phyloP scores from a whole-genome alignment of 2,113 vertebrate species.

The Otus sunia region DNA sequence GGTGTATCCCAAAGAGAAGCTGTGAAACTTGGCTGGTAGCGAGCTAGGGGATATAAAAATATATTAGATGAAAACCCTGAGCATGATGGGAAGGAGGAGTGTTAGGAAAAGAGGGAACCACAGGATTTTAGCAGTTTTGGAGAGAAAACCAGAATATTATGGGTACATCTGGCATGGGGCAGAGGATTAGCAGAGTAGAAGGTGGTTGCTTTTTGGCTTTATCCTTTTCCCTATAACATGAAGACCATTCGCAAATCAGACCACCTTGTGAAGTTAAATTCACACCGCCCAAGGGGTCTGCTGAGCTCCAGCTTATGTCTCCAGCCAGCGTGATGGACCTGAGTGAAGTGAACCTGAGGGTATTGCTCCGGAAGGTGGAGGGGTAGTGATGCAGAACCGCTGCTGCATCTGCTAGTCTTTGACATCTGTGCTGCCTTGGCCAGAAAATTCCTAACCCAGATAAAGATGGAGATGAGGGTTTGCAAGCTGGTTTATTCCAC shows the following conservation, averaged over 20 bases:
- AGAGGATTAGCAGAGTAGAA: background rate
- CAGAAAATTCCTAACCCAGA: background rate
- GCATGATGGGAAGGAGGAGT: background rate
- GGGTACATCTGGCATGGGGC: background rate
- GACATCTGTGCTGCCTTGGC: background rate
- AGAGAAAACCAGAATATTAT: background rate
- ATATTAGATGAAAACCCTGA: background rate
- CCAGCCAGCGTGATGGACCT: background rate
- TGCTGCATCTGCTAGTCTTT: background rate
- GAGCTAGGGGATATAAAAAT: background rate
- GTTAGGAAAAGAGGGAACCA: background rate
- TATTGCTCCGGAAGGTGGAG: fast-evolving
- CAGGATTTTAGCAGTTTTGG: background rate
- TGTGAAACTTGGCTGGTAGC: background rate
- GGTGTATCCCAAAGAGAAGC: background rate
- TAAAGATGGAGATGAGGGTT: background rate
- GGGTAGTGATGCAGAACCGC: background rate
- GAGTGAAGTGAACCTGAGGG: background rate
- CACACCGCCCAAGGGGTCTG: background rate
- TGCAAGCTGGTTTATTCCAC: background rate
- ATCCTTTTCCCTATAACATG: fast-evolving
- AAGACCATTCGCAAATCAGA: background rate
- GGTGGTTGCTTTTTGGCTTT: background rate
- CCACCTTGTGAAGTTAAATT: background rate
- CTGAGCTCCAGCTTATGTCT: background rate